Conservation (phyloP, 2,888 invertebrate genomes). For the Tenthredo livida region DNA sequence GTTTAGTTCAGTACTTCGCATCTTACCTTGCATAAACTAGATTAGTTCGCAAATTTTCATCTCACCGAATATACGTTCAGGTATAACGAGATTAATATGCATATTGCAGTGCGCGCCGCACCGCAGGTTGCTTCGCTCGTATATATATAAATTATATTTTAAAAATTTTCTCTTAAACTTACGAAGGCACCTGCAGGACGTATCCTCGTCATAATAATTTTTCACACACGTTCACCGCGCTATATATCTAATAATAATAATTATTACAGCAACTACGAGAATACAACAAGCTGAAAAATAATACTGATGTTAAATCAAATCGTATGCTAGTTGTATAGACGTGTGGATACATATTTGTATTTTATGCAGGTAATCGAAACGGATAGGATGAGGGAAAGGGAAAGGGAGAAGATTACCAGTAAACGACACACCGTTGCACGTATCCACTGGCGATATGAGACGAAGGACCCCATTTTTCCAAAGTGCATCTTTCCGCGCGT, state of each 20-base stretch:
- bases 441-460: slow-evolving; percentile 33
- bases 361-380: background rate
- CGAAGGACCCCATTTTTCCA: slow-evolving; percentile 18
- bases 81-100: slow-evolving; percentile 64
- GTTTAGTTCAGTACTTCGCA: slow-evolving; percentile 30
- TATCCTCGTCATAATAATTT: slow-evolving; percentile 4
- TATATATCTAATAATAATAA: background rate
- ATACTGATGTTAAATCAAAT: background rate
- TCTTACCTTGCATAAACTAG: slow-evolving; percentile 51
- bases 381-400: background rate
- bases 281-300: background rate
- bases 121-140: background rate
- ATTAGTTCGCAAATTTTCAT: slow-evolving; percentile 63
- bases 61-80: slow-evolving; percentile 42
- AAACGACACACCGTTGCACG: background rate
- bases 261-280: background rate
- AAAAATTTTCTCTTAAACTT: slow-evolving; percentile 35
- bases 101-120: slow-evolving; percentile 49
- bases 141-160: slow-evolving; percentile 9
- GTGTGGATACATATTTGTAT: background rate
- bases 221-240: background rate
- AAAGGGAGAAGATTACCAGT: background rate
- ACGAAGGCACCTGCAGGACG: background rate
- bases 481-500: slow-evolving; percentile 34
- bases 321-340: background rate